Evolutionary conservation across 1,140 invertebrate species (phyloP), one percentile per base, ranked within the genome.

Genomic region (Ceratoteleas bidentatus): DNA sequence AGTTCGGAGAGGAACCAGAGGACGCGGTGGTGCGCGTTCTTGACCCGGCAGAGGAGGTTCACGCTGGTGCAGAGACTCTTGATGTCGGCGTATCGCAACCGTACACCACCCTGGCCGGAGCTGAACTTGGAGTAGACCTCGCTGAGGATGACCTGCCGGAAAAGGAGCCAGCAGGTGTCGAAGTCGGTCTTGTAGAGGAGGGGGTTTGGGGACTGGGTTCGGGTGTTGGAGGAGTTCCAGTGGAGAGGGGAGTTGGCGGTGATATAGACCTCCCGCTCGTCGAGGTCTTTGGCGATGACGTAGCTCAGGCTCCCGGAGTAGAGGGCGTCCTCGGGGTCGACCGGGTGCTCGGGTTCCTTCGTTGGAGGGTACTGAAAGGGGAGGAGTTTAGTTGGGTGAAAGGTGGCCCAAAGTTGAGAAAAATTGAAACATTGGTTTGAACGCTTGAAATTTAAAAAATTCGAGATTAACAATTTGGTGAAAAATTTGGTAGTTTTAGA

Each of bases 1-100:
- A 91, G 53, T 58, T 91, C 89, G 24, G 78, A 78, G 10, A 90
- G 61, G 9, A 90, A 86, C 90, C 90, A 90, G 6, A 85, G 49
- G 6, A 90, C 52, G 64, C 81, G 84, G 24, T 84, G 50, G 0
- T 40, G 45, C 38, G 8, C 7, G 85, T 85, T 83, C 3, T 70
- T 78, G 8, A 85, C 54, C 0, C 0, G 45, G 6, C 14, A 84
- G 15, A 84, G 74, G 13, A 72, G 74, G 34, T 85, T 79, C 6
- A 90, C 34, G 54, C 84, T 85, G 15, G 85, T 80, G 15, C 85
- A 87, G 15, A 88, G 80, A 34, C 57, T 82, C 38, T 83, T 74
- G 11, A 91, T 57, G 32, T 86, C 73, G 2, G 62, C 65, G 52
- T 79, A 73, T 43, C 86, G 76, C 0, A 91, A 85, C n/a, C 78